Evolutionary conservation across 2,113 vertebrate genomes (phyloP), one percentile per base, ranked within the genome.

Genomic region (Syngnathus typhle): DNA sequence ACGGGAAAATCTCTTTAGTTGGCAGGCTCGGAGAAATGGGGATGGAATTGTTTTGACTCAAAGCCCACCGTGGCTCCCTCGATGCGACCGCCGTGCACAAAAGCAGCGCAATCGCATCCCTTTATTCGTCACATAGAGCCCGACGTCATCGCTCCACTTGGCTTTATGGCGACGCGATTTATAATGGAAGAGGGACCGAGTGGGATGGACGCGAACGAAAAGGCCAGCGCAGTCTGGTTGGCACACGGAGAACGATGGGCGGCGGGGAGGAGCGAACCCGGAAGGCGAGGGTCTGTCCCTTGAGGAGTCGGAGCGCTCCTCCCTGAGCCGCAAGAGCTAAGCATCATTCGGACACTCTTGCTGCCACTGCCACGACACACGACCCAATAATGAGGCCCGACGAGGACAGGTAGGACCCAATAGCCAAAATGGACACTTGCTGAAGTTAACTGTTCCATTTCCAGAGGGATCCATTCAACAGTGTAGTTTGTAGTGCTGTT

Each of bases 221-320:
- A 41, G 37, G 65, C 32, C 11, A 37, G 18, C 62, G 7, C 49
- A 66, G 65, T 65, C 59, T 19, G 67, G 70, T 60, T 75, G 68
- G 9, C 68, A 62, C 10, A 55, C 60, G 58, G 72, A 15, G 68
- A 39, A 21, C 60, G 73, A 8, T 67, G 63, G 32, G 63, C 44
- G 49, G 54, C 65, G 38, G 80, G 84, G 84, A 84, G 86, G 83
- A 87, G 86, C 83, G 67, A 78, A 58, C 66, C 72, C 81, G 60
- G 51, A 74, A 80, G 75, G 41, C 74, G 38, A 82, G 77, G 52
- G 56, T 59, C 72, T 21, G 67, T 23, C 79, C 55, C 72, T 49
- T 23, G 64, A 43, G 60, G 64, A 44, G 41, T 58, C 67, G 72
- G n/a, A 71, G 18, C 78, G 82, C 76, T 68, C 32, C 73, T 81